These are phyloP conservation scores for Pantelozetes paolii DNA, from an alignment of 2,888 invertebrate species.

Conservation along the genomic window DNA sequence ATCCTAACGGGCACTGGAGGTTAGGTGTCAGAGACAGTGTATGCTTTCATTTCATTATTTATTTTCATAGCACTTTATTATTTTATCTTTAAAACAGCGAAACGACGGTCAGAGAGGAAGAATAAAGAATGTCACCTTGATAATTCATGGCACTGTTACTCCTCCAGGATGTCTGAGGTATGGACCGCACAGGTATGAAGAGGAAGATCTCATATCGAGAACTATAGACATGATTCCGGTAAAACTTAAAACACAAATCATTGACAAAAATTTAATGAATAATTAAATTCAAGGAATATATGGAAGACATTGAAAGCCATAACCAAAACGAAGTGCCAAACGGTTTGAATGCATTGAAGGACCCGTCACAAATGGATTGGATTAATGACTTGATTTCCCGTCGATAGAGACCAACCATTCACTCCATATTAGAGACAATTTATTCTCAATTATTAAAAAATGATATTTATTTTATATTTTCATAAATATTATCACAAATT, in stretches of 20 bases:
- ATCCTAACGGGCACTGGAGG: constrained; percentile 61
- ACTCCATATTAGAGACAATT: not conserved
- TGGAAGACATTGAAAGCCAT: constrained; percentile 38
- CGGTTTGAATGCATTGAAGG: constrained; percentile 21
- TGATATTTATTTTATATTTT: no score
- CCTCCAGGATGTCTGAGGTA: constrained; percentile 62
- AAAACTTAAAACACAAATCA: not conserved
- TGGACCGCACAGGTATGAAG: constrained; percentile 51
- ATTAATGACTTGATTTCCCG: not conserved
- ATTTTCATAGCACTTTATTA: not conserved
- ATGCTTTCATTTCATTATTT: not conserved
- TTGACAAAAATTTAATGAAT: no score
- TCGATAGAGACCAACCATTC: not conserved
- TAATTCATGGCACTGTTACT: constrained; percentile 67
- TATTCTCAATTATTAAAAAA: no score
- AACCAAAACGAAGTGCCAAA: constrained; percentile 34
- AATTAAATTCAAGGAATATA: constrained; percentile 26
- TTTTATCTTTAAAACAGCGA: not conserved
- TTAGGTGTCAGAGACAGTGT: constrained; percentile 52
- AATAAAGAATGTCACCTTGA: constrained; percentile 60
- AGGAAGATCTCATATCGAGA: constrained; percentile 40
- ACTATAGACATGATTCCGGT: constrained; percentile 42
- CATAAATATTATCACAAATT: no score
- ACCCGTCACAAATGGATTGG: not conserved
- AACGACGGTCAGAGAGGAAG: constrained; percentile 57